phyloP scores from a whole-genome alignment of 2,113 vertebrate genomes.

The Clarias magur region DNA sequence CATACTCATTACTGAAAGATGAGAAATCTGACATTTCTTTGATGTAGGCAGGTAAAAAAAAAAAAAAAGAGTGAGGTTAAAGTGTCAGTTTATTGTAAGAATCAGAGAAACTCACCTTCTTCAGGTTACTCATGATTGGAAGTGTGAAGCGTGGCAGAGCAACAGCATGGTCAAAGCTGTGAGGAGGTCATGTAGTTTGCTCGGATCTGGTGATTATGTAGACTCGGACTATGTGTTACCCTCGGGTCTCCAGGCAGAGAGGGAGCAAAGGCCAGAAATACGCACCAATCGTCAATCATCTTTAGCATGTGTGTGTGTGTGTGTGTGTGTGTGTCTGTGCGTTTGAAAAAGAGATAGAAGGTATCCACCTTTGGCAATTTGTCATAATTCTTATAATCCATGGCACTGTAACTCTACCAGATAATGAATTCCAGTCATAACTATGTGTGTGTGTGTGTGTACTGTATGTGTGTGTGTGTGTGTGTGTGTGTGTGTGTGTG shows the following conservation, averaged over 20 bases:
- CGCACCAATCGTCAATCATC: constrained; percentile 59
- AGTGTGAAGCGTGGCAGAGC: background rate
- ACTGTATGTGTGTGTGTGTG: constrained; percentile 28
- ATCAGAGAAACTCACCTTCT: constrained; percentile 29
- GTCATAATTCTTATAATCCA: constrained; percentile 4
- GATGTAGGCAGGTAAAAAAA: background rate
- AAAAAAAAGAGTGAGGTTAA: background rate
- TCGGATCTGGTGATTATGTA: constrained; percentile 33
- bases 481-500: constrained; percentile 4
- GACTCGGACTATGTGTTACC: constrained; percentile 12
- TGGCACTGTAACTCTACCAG: background rate
- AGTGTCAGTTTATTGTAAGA: background rate
- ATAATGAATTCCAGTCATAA: constrained; percentile 18
- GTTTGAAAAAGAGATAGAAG: background rate
- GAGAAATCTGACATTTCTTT: background rate
- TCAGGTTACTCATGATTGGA: background rate
- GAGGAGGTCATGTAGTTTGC: constrained; percentile 42
- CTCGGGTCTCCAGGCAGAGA: constrained; percentile 65
- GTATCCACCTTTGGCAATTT: background rate
- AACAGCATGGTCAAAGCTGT: constrained; percentile 7
- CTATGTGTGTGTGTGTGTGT: constrained; percentile 23
- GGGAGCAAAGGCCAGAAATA: constrained; percentile 66
- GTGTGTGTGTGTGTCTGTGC: constrained; percentile 29
- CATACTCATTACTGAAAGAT: background rate
- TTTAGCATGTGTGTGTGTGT: constrained; percentile 22